These are phyloP conservation scores for Acyrthosiphon pisum DNA, from an alignment of 1,140 invertebrate genomes.

Conservation along the genomic window DNA sequence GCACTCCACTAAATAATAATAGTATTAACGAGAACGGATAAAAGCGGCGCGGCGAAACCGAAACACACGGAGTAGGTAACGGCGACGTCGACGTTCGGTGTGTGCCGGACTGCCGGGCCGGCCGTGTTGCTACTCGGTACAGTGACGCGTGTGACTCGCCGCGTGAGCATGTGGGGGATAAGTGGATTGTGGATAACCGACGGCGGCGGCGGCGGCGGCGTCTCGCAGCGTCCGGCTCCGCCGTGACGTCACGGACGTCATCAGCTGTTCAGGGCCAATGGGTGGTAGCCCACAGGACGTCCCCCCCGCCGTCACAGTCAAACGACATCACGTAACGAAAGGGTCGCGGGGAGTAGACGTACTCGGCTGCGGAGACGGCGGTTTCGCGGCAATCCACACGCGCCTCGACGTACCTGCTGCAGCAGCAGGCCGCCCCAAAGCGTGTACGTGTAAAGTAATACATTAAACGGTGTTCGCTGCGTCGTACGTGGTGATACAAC, in stretches of 20 bases:
- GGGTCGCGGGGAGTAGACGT: not conserved
- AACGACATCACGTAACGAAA: not conserved
- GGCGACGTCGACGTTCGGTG: not conserved
- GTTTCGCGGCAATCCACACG: not conserved
- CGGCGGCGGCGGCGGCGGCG: not conserved
- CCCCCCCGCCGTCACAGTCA: not conserved
- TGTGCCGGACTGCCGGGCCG: not conserved
- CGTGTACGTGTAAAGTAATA: not conserved
- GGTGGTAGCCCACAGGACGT: not conserved
- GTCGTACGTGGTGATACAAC: not conserved
- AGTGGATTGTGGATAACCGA: conserved; percentile 28
- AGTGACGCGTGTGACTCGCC: conserved; percentile 9
- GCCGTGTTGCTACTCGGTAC: conserved; percentile 37
- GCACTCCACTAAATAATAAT: not conserved
- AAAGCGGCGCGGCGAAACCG: not conserved
- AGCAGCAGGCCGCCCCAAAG: not conserved
- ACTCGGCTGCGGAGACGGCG: not conserved
- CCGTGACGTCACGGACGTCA: conserved; percentile 41
- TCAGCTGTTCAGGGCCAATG: conserved; percentile 42
- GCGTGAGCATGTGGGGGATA: conserved; percentile 35
- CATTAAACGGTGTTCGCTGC: not conserved
- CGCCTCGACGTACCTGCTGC: not conserved
- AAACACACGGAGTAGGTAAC: not conserved
- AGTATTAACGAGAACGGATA: not conserved
- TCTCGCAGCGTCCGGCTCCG: conserved; percentile 21